A percentile compares a stretch with the other conserved stretches of the same genome.
phyloP scores from a whole-genome alignment of 2,888 invertebrate genomes.

The Hypercompe scribonia region DNA sequence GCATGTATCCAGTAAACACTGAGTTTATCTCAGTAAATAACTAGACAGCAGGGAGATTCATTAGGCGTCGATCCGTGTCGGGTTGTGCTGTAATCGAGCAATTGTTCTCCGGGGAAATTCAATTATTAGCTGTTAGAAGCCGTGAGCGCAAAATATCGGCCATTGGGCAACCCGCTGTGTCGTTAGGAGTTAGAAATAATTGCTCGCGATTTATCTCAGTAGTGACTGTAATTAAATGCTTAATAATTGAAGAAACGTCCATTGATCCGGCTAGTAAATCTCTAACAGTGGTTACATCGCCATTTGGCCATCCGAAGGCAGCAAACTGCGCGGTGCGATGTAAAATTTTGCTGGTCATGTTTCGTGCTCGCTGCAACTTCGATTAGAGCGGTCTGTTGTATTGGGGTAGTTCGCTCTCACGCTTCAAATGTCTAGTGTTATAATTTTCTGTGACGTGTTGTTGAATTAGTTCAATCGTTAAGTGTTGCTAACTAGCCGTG shows the following conservation, averaged over 20 bases:
- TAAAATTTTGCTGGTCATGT: constrained; percentile 77
- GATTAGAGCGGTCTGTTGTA: constrained; percentile 68
- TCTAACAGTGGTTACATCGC: constrained; percentile 43
- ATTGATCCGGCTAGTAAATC: constrained; percentile 73
- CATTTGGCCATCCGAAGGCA: constrained; percentile 35
- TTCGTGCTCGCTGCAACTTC: constrained; percentile 79
- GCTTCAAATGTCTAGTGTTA: constrained; percentile 76
- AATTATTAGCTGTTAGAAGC: constrained; percentile 77
- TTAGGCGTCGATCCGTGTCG: constrained; percentile 84
- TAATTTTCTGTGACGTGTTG: constrained; percentile 71
- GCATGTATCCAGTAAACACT: constrained; percentile 83
- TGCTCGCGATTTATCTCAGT: constrained; percentile 77
- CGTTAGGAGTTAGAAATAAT: constrained; percentile 81
- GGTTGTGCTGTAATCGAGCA: constrained; percentile 82
- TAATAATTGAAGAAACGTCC: constrained; percentile 80
- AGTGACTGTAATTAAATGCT: constrained; percentile 80
- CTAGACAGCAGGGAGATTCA: constrained; percentile 85
- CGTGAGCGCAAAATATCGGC: constrained; percentile 72
- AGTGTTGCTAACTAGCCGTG: constrained; percentile 46
- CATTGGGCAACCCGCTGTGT: constrained; percentile 77
- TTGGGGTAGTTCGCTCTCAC: constrained; percentile 82
- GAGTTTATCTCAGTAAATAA: constrained; percentile 85
- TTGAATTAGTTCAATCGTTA: constrained; percentile 63
- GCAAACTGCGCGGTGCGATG: constrained; percentile 50
- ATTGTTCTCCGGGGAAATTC: constrained; percentile 85